Percentiles rank a stretch among this genome's conserved stretches.
phyloP scores from a whole-genome alignment of 2,113 vertebrate genomes.

The Stigmatopora nigra region DNA sequence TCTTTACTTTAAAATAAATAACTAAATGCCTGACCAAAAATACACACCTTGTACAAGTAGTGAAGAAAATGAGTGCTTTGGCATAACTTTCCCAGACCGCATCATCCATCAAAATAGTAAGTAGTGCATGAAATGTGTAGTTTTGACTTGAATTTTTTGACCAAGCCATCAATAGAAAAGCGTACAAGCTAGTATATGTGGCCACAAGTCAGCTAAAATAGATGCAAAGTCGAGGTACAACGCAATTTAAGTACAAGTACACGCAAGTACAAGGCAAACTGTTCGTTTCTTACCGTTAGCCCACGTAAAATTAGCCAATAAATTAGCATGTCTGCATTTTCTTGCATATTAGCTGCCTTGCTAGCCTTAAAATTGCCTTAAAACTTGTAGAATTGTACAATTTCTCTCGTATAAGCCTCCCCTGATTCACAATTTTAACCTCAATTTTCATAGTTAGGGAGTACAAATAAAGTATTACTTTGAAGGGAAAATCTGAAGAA shows the following conservation, averaged over 20 bases:
- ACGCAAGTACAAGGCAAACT: too few relatives aligned
- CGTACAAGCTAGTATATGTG: neutral
- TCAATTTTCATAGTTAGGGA: too few relatives aligned
- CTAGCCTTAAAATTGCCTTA: too few relatives aligned
- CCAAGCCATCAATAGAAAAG: neutral
- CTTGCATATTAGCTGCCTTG: neutral
- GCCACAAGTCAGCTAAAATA: slow-evolving; percentile 9
- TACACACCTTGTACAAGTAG: neutral
- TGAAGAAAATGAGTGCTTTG: slow-evolving; percentile 6
- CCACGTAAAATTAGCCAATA: slow-evolving; percentile 23
- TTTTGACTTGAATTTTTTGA: slow-evolving; percentile 15
- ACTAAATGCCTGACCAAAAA: neutral
- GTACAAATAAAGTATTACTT: too few relatives aligned
- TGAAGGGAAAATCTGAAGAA: too few relatives aligned
- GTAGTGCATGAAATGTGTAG: slow-evolving; percentile 4
- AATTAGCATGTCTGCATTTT: slow-evolving; percentile 1
- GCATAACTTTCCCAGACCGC: slow-evolving; percentile 7
- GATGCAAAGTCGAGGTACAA: slow-evolving; percentile 13
- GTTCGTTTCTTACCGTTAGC: neutral
- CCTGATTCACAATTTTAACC: too few relatives aligned
- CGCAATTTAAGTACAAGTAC: neutral
- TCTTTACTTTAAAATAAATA: neutral
- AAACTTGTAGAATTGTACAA: too few relatives aligned
- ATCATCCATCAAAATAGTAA: slow-evolving; percentile 2
- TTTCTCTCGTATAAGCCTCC: too few relatives aligned